phyloP scores from a whole-genome alignment of 2,888 invertebrate genomes.

The Patella depressa region DNA sequence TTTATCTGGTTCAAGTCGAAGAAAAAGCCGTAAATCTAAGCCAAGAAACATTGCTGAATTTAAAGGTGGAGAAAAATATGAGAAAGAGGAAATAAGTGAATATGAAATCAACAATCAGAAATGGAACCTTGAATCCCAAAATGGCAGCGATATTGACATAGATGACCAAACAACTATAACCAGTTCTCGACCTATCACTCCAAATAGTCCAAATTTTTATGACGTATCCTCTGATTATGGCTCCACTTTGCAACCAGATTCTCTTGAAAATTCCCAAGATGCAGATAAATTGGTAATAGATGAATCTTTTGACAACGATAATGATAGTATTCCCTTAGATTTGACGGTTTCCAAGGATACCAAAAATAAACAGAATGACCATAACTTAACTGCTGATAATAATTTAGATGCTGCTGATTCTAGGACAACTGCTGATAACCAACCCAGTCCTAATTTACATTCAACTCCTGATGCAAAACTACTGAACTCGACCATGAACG shows the following conservation, averaged over 20 bases:
- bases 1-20: slow-evolving; percentile 34
- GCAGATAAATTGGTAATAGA: slow-evolving; percentile 8
- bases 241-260: slow-evolving; percentile 4
- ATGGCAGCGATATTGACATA: background rate
- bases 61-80: slow-evolving; percentile 36
- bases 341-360: slow-evolving; percentile 24
- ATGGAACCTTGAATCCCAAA: background rate
- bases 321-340: slow-evolving; percentile 27
- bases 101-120: slow-evolving; percentile 58
- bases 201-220: background rate
- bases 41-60: slow-evolving; percentile 78
- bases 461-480: slow-evolving; percentile 66
- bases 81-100: slow-evolving; percentile 56
- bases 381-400: background rate
- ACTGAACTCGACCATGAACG: slow-evolving; percentile 85
- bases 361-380: background rate
- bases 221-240: slow-evolving; percentile 17
- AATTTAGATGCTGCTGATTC: slow-evolving; percentile 12
- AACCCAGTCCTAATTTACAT: background rate
- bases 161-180: background rate
- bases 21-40: slow-evolving; percentile 70
- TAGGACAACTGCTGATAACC: slow-evolving; percentile 13
- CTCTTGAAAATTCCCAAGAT: slow-evolving; percentile 7
- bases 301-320: background rate
- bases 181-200: background rate